Evolutionary conservation across 2,113 vertebrate genomes (phyloP).

Genomic region (Athene cunicularia): DNA sequence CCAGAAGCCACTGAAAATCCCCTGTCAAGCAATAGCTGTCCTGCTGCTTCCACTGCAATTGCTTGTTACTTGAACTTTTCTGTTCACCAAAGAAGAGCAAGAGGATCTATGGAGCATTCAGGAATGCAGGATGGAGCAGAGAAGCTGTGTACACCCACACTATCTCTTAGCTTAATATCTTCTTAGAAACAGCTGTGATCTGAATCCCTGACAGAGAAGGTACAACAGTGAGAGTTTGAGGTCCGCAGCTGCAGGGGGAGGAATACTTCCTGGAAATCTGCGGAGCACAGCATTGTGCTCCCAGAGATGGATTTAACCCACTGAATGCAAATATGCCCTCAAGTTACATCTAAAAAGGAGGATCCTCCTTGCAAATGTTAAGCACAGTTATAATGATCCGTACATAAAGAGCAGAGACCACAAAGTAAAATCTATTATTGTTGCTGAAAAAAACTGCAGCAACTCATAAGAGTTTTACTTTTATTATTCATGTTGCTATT

Average conservation of each 20-base stretch:
- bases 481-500: conserved; percentile 73
- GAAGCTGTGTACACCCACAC: not conserved
- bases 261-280: not conserved
- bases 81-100: not conserved
- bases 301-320: not conserved
- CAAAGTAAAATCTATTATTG: conserved; percentile 62
- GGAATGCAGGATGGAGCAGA: not conserved
- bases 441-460: conserved; percentile 12
- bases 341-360: not conserved
- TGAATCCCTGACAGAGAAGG: not conserved
- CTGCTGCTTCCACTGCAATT: conserved; percentile 16
- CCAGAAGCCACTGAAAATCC: conserved; percentile 4
- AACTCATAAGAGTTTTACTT: conserved; percentile 63
- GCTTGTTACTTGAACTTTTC: conserved; percentile 15
- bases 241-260: not conserved
- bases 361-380: conserved; percentile 24
- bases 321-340: not conserved
- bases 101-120: not conserved
- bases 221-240: not conserved
- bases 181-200: not conserved
- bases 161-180: not conserved
- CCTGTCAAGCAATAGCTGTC: not conserved
- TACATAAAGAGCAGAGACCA: conserved; percentile 66
- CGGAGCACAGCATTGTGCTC: not conserved
- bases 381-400: conserved; percentile 56